These are phyloP conservation scores for Pangasius krempfi DNA, from an alignment of 2,797 vertebrate species.

Conservation along the genomic window DNA sequence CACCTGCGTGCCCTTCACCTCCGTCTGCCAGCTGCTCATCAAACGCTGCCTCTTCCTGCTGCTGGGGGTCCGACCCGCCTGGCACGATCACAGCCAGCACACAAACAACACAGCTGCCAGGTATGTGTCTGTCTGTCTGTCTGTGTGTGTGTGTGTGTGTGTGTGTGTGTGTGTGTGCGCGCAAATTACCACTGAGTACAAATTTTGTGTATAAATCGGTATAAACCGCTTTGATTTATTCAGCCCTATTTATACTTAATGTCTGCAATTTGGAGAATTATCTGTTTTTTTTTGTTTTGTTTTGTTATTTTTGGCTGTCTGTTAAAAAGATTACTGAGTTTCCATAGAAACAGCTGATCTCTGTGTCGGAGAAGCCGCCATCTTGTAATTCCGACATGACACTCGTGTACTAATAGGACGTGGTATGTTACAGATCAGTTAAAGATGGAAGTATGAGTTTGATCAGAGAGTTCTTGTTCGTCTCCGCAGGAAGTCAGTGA, in stretches of 20 bases:
- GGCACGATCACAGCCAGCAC: constrained; percentile 69
- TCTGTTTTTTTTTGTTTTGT: no score
- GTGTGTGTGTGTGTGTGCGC: neutral
- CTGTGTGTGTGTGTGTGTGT: neutral
- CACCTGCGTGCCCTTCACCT: constrained; percentile 72
- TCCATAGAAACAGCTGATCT: neutral
- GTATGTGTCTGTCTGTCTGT: neutral
- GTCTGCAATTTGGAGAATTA: no score
- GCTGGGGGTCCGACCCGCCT: constrained; percentile 77
- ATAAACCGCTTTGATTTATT: no score
- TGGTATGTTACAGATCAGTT: neutral
- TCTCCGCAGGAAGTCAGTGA: constrained; percentile 1
- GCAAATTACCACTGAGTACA: neutral
- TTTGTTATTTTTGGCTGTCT: neutral
- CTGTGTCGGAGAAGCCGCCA: neutral
- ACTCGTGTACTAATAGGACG: neutral
- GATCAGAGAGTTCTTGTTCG: neutral
- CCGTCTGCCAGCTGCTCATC: constrained; percentile 78
- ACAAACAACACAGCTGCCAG: constrained; percentile 54
- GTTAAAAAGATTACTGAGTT: neutral
- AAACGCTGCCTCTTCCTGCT: constrained; percentile 81
- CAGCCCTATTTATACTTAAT: no score
- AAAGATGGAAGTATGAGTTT: neutral
- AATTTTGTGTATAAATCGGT: no score
- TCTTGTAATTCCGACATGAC: neutral